phyloP scores from a whole-genome alignment of 2,113 vertebrate species.

The Neogale vison region DNA sequence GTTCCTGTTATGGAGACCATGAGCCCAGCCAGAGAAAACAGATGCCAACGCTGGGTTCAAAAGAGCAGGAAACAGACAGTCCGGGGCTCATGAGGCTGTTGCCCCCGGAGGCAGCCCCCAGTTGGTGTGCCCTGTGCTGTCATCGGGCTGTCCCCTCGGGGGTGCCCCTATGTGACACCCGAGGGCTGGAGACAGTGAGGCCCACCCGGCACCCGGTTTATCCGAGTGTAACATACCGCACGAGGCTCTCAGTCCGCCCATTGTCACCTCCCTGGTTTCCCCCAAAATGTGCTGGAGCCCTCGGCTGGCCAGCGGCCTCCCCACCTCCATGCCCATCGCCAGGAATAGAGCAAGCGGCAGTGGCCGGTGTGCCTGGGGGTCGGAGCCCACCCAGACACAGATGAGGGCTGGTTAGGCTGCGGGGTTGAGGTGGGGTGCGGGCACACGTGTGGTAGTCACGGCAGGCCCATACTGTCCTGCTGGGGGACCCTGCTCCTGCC shows the following conservation, averaged over 20 bases:
- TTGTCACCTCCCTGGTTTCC: background rate
- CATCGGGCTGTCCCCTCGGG: background rate
- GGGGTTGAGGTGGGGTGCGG: rapidly evolving
- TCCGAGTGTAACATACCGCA: too few species aligned
- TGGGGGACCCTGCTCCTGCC: background rate
- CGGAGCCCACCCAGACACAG: background rate
- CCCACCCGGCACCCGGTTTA: too few species aligned
- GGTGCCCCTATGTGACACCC: background rate
- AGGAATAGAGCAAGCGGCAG: rapidly evolving
- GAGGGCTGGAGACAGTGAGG: background rate
- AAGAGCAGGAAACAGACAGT: background rate
- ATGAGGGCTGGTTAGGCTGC: rapidly evolving
- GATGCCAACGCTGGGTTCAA: background rate
- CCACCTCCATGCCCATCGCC: rapidly evolving
- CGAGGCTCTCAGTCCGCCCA: background rate
- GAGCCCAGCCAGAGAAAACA: background rate
- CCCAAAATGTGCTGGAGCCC: background rate
- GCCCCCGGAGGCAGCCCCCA: rapidly evolving
- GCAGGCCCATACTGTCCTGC: rapidly evolving
- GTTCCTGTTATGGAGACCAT: background rate
- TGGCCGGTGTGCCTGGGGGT: background rate
- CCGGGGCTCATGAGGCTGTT: rapidly evolving
- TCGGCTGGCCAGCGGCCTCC: background rate
- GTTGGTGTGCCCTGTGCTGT: rapidly evolving
- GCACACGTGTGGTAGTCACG: rapidly evolving